Evolutionary conservation across 2,888 invertebrate species (phyloP).

Genomic region (Xestia rhomboidea): DNA sequence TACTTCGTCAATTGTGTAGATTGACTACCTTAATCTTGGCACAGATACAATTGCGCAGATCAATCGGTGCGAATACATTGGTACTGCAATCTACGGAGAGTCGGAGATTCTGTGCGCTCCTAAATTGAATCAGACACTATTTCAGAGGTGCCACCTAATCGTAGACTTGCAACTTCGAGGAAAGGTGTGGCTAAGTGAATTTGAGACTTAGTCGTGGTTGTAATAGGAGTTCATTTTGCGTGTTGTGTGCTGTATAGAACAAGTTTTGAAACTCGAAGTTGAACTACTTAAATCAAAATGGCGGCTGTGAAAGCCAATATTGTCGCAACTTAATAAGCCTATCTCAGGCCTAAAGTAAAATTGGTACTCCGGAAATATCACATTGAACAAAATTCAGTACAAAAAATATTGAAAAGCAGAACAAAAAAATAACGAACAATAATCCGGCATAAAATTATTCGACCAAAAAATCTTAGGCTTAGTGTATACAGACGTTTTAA

Average conservation of each 20-base stretch:
- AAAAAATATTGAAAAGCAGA: not conserved
- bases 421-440: conserved; percentile 8
- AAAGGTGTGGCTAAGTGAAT: not conserved
- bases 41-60: conserved; percentile 44
- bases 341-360: not conserved
- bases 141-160: conserved; percentile 6
- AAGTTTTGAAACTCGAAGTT: not conserved
- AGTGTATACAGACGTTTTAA: conserved; percentile 45
- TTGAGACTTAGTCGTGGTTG: not conserved
- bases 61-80: conserved; percentile 53
- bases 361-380: not conserved
- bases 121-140: conserved; percentile 47
- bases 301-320: not conserved
- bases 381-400: not conserved
- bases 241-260: not conserved
- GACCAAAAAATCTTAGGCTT: conserved; percentile 32
- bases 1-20: conserved; percentile 46
- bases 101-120: conserved; percentile 5
- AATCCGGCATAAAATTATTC: conserved; percentile 15
- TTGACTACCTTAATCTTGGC: conserved; percentile 58
- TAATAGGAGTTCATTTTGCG: conserved; percentile 5
- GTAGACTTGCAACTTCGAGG: not conserved
- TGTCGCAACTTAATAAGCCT: not conserved
- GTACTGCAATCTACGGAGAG: conserved; percentile 19
- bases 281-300: not conserved